phyloP scores from a whole-genome alignment of 2,113 vertebrate genomes.

The Sinocyclocheilus maitianheensis region DNA sequence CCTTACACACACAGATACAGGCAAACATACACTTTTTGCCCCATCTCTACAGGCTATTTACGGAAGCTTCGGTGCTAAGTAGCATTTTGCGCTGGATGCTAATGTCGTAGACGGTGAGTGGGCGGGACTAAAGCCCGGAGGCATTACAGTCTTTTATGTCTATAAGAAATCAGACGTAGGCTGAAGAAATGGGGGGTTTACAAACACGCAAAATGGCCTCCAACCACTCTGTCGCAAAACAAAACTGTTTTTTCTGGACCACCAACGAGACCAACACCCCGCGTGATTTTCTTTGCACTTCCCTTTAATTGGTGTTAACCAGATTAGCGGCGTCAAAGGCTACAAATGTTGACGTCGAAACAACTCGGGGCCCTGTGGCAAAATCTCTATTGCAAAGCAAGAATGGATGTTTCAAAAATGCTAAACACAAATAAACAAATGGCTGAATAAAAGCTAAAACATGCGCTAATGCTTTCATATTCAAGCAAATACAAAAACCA shows the following conservation, averaged over 20 bases:
- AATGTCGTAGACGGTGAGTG: constrained; percentile 63
- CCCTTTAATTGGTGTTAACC: constrained; percentile 67
- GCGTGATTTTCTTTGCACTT: constrained; percentile 34
- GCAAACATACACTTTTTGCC: constrained; percentile 35
- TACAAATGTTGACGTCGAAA: constrained; percentile 37
- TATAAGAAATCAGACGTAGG: constrained; percentile 77
- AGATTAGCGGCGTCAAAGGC: constrained; percentile 66
- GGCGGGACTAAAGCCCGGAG: constrained; percentile 67
- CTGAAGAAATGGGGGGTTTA: constrained; percentile 51
- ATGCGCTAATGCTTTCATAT: constrained; percentile 38
- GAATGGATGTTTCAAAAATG: constrained; percentile 19
- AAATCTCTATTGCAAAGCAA: constrained; percentile 38
- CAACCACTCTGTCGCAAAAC: constrained; percentile 58
- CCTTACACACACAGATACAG: constrained; percentile 45
- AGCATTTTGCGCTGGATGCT: constrained; percentile 63
- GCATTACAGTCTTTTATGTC: constrained; percentile 57
- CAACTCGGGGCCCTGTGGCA: constrained; percentile 46
- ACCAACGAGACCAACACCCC: constrained; percentile 67
- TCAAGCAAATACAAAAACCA: constrained; percentile 23
- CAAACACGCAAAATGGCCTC: constrained; percentile 63
- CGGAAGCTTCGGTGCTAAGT: constrained; percentile 69
- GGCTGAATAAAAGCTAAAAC: constrained; percentile 22
- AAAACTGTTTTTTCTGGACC: constrained; percentile 65
- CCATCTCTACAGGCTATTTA: constrained; percentile 67
- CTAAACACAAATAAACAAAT: constrained; percentile 36